Conservation (phyloP, 2,113 vertebrate genomes). For the Gymnogyps californianus region DNA sequence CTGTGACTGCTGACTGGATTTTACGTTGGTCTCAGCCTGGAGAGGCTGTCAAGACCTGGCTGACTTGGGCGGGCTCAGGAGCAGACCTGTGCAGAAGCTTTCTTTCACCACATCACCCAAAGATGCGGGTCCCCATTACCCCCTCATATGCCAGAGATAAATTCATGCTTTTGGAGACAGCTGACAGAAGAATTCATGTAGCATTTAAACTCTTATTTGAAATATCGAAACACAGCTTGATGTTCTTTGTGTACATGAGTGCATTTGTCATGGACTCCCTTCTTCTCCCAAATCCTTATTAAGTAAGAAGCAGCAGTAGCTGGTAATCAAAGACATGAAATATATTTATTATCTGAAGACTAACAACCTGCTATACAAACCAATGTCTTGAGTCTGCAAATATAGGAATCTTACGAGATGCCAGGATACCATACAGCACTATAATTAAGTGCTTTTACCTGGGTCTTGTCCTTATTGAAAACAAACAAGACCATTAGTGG, state of each 20-base stretch:
- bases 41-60: neutral
- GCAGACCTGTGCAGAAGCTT: neutral
- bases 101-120: neutral
- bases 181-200: neutral
- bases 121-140: accelerated
- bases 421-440: neutral
- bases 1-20: neutral
- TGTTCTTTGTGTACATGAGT: neutral
- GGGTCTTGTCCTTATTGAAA: neutral
- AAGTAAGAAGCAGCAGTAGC: neutral
- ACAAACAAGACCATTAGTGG: neutral
- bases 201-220: neutral
- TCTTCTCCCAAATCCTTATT: neutral
- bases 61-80: neutral
- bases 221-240: neutral
- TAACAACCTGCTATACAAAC: neutral
- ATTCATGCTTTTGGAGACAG: neutral
- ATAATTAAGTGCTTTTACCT: neutral
- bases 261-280: neutral
- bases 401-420: neutral
- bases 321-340: neutral
- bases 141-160: accelerated
- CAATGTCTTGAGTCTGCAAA: neutral
- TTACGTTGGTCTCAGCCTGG: neutral
- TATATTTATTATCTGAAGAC: neutral